phyloP scores from a whole-genome alignment of 2,797 vertebrate species.

The Bufotes viridis region DNA sequence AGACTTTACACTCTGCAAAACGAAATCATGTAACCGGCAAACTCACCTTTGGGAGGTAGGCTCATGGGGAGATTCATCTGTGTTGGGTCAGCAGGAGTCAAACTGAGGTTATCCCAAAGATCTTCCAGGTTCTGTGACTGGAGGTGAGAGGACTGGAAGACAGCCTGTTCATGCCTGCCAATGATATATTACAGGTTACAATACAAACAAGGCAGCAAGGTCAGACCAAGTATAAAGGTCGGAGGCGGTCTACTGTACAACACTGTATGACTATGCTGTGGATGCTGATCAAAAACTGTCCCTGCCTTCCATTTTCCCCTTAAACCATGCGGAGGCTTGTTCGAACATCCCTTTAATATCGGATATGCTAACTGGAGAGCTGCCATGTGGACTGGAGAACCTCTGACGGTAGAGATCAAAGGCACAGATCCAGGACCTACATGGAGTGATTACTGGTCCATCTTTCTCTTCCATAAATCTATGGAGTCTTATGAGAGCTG shows the following conservation, averaged over 20 bases:
- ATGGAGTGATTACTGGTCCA: no score
- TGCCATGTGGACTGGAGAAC: no score
- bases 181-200: conserved; percentile 6
- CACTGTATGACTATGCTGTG: neutral
- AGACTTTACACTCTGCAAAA: neutral
- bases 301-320: no score
- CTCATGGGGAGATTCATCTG: conserved; percentile 78
- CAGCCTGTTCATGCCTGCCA: conserved; percentile 77
- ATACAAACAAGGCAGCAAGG: conserved; percentile 20
- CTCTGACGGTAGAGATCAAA: no score
- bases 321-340: no score
- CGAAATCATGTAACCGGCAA: neutral
- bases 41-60: conserved; percentile 85
- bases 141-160: conserved; percentile 74
- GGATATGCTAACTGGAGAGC: no score
- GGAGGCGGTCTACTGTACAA: neutral
- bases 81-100: conserved; percentile 80
- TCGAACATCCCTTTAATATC: no score
- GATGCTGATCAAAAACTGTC: neutral
- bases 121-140: conserved; percentile 86
- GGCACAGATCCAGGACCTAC: no score
- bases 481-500: no score
- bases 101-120: conserved; percentile 87
- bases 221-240: neutral
- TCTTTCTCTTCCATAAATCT: no score